Evolutionary conservation across 1,140 invertebrate species (phyloP).

Genomic region (Metopolophium dirhodum): DNA sequence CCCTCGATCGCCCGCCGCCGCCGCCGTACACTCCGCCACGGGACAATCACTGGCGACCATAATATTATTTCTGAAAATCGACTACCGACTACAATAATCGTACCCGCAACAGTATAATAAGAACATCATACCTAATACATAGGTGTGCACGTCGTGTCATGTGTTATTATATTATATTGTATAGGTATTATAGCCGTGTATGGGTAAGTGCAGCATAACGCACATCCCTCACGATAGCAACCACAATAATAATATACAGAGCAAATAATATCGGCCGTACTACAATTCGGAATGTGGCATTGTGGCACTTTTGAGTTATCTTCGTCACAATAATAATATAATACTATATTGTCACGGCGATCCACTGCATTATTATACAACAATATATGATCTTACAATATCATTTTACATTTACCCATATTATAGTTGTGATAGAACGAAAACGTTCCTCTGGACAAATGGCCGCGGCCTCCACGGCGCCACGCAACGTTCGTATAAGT

Average conservation of each 20-base stretch:
- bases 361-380: background rate
- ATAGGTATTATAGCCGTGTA: no score
- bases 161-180: background rate
- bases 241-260: background rate
- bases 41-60: background rate
- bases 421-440: background rate
- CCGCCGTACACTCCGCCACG: no score
- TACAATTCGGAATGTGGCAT: conserved; percentile 2
- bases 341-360: background rate
- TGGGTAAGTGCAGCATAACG: background rate
- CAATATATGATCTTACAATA: background rate
- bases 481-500: no score
- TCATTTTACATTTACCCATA: background rate
- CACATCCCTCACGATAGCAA: background rate
- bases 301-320: background rate
- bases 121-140: background rate
- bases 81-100: conserved; percentile 14
- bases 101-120: background rate
- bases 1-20: background rate
- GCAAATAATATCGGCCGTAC: background rate
- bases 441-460: background rate
- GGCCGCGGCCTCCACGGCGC: no score
- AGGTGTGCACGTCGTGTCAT: background rate
- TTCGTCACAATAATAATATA: background rate
- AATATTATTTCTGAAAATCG: background rate